Evolutionary conservation across 2,113 vertebrate genomes (phyloP), one percentile per base, ranked within the genome.

Genomic region (Odontesthes bonariensis): DNA sequence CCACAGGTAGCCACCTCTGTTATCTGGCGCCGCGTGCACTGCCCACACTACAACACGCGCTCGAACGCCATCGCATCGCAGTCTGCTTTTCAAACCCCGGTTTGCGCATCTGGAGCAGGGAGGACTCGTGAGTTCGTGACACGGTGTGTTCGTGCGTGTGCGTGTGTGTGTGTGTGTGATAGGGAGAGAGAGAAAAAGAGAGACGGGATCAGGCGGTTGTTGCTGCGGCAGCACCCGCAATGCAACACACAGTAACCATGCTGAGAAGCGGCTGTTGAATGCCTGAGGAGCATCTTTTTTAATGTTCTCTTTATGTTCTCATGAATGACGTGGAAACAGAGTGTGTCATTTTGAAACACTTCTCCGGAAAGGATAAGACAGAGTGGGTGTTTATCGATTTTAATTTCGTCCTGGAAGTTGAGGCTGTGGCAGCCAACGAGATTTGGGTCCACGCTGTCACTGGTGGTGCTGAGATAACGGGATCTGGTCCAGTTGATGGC

Each of bases 201-300:
- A 38, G 35, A 46, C 32, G 51, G 20, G 54, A 72, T 32, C 49
- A 46, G 47, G 55, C 57, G 46, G 12, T 20, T 47, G 23, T 33
- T 46, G 79, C 85, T 44, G 77, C 71, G 58, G 70, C 47, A 64
- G 75, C 71, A 81, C 82, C 92, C 84, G 92, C 91, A 93, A 89
- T 93, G 92, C 91, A 91, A 90, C 91, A 91, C 84, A 31, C 83
- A 35, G 73, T 61, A 75, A 73, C 85, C 69, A 63, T 64, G 80
- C 78, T 63, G 75, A 83, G 65, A 60, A 75, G 23, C 81, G 70
- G 74, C 82, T 82, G 84, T 83, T 86, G 90, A 55, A 86, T 76
- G 75, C 56, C 9, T 63, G 63, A 51, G 57, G 32, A 79, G 77
- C 79, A 58, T 81, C 73, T 12, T 33, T n/a, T 7, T 6, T 33